phyloP scores from a whole-genome alignment of 2,888 invertebrate genomes.

The Blomia tropicalis region DNA sequence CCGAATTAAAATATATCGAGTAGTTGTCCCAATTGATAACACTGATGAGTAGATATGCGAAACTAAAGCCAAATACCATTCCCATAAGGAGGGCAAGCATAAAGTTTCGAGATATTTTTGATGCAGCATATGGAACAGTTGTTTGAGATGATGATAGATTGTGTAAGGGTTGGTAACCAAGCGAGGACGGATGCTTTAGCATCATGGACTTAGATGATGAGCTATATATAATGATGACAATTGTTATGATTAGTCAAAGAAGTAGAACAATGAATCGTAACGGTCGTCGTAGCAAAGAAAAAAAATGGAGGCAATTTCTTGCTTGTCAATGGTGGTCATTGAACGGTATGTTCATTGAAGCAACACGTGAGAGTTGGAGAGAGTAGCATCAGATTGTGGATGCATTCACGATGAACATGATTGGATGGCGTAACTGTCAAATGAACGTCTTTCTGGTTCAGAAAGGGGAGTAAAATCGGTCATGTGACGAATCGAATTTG shows the following conservation, averaged over 20 bases:
- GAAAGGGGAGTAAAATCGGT: too few relatives aligned
- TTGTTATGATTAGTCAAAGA: background rate
- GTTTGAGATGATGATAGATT: background rate
- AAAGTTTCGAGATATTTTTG: slow-evolving; percentile 17
- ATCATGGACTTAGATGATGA: background rate
- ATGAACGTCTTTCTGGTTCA: too few relatives aligned
- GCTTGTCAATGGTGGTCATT: too few relatives aligned
- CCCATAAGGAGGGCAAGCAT: slow-evolving; percentile 53
- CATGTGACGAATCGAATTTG: too few relatives aligned
- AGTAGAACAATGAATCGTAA: background rate
- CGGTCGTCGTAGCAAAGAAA: background rate
- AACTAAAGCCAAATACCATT: slow-evolving; percentile 56
- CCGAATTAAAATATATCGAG: slow-evolving; percentile 1
- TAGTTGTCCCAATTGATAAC: slow-evolving; percentile 30
- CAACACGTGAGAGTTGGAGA: too few relatives aligned
- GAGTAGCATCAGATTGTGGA: too few relatives aligned
- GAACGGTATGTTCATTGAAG: too few relatives aligned
- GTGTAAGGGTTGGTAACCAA: background rate
- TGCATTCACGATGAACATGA: too few relatives aligned
- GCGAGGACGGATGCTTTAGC: background rate
- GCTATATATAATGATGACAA: too few relatives aligned
- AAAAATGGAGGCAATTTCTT: too few relatives aligned
- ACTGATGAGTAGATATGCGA: slow-evolving; percentile 52
- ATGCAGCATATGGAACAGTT: background rate
- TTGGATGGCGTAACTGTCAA: too few relatives aligned